phyloP scores from a whole-genome alignment of 2,888 invertebrate genomes.

The Phania funesta region DNA sequence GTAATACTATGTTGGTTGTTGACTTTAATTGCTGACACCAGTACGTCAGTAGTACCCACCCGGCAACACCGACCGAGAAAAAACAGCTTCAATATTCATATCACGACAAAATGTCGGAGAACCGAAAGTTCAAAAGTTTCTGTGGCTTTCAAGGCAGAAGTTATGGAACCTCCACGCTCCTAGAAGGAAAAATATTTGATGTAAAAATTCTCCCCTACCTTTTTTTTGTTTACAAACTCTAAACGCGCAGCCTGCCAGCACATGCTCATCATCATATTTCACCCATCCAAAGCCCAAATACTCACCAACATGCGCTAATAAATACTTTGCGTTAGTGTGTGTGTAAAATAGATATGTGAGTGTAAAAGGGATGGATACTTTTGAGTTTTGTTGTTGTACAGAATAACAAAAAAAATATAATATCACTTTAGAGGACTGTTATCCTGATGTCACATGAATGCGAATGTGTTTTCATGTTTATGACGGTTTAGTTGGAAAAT shows the following conservation, averaged over 20 bases:
- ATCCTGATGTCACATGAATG: not conserved
- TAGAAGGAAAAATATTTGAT: not conserved
- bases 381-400: not conserved
- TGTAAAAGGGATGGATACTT: not conserved
- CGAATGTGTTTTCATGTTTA: not conserved
- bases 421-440: not conserved
- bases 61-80: not conserved
- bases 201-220: not conserved
- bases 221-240: not conserved
- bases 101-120: conserved; percentile 1
- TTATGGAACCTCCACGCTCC: not conserved
- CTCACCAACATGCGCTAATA: not conserved
- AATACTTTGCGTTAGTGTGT: not conserved
- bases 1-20: conserved; percentile 6
- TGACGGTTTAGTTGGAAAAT: conserved; percentile 69
- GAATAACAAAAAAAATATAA: not conserved
- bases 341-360: too few relatives aligned
- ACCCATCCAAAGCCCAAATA: not conserved
- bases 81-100: conserved; percentile 14
- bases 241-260: not conserved
- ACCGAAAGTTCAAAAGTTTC: not conserved
- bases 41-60: not conserved
- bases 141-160: not conserved
- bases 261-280: not conserved
- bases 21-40: conserved; percentile 30